These are phyloP conservation scores for Pseudopleuronectes americanus DNA, from an alignment of 2,797 vertebrate genomes.

Conservation along the genomic window DNA sequence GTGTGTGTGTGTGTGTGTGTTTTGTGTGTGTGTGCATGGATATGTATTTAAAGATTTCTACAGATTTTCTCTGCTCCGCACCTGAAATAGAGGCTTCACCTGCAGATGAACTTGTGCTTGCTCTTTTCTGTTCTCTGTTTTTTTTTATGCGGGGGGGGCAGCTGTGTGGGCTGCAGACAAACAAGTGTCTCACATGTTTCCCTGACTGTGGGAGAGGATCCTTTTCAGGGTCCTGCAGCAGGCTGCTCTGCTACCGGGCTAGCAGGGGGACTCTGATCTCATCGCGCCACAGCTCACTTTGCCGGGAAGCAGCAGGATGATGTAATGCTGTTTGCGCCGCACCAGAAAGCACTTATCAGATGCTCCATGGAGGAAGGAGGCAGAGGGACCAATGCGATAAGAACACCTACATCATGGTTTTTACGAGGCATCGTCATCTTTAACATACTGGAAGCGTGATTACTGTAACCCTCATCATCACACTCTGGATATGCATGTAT, in stretches of 20 bases:
- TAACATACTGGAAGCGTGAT: conserved; percentile 45
- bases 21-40: conserved; percentile 11
- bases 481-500: not conserved
- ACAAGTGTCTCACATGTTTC: conserved; percentile 56
- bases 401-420: conserved; percentile 46
- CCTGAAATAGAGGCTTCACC: conserved; percentile 76
- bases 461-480: conserved; percentile 26
- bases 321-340: conserved; percentile 80
- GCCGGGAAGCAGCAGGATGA: conserved; percentile 80
- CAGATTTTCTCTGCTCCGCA: conserved; percentile 48
- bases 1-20: conserved; percentile 22
- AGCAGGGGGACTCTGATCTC: conserved; percentile 76
- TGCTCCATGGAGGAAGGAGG: conserved; percentile 22
- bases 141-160: not conserved
- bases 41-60: conserved; percentile 36
- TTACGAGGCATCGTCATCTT: conserved; percentile 52
- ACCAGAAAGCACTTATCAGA: conserved; percentile 75
- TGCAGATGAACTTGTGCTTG: conserved; percentile 69
- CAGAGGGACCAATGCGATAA: conserved; percentile 53
- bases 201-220: conserved; percentile 60
- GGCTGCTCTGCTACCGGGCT: conserved; percentile 68
- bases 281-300: conserved; percentile 67
- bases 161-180: conserved; percentile 54
- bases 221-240: conserved; percentile 74
- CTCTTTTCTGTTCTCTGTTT: conserved; percentile 26